These are phyloP conservation scores for Perognathus longimembris DNA, from an alignment of 2,113 vertebrate genomes.

Conservation along the genomic window DNA sequence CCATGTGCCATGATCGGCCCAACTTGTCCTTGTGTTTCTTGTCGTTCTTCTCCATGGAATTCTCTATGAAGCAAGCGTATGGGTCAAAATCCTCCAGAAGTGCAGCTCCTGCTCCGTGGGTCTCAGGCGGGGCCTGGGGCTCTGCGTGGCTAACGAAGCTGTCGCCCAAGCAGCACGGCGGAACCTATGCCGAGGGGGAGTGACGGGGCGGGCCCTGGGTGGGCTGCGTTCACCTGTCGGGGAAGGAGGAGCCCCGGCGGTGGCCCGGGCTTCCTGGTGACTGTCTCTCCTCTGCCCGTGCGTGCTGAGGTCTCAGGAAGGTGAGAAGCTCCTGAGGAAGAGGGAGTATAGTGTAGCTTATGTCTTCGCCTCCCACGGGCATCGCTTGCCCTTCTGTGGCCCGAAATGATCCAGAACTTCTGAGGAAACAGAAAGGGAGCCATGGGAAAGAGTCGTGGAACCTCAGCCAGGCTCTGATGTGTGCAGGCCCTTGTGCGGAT, in stretches of 20 bases:
- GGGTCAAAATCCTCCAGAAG: neutral
- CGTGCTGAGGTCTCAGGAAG: neutral
- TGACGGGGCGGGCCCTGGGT: no score
- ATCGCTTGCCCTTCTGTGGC: neutral
- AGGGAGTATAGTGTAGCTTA: no score
- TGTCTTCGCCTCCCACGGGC: accelerated
- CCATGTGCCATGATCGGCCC: no score
- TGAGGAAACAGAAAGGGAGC: neutral
- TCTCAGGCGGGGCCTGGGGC: neutral
- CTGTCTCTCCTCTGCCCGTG: neutral
- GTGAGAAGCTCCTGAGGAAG: accelerated
- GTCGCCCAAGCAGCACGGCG: no score
- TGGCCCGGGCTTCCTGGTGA: neutral
- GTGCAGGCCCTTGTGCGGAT: accelerated
- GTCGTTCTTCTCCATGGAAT: neutral
- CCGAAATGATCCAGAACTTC: accelerated
- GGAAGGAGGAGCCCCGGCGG: no score
- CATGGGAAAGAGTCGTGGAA: neutral
- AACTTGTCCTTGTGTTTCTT: neutral
- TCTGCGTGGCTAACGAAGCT: neutral
- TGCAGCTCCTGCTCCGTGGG: neutral
- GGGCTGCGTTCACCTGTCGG: no score
- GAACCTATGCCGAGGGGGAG: no score
- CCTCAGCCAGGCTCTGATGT: accelerated
- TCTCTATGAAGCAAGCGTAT: no score